Evolutionary conservation across 2,113 vertebrate species (phyloP).

Genomic region (Pachycephala philippinensis): DNA sequence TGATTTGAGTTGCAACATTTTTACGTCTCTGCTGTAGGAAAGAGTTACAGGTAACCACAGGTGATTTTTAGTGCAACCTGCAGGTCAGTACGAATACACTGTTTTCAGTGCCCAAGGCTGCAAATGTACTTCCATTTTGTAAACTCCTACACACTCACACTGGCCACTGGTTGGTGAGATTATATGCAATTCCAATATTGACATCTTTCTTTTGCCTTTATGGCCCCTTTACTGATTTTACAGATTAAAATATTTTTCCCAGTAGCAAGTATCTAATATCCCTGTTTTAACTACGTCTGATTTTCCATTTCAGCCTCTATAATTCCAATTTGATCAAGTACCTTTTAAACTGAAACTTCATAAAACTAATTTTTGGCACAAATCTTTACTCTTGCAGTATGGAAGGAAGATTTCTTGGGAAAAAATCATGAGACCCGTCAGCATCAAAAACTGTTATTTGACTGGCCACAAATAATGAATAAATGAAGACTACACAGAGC

Average conservation of each 20-base stretch:
- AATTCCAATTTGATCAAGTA: neutral
- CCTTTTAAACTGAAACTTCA: neutral
- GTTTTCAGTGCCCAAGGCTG: neutral
- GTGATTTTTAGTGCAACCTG: neutral
- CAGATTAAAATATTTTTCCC: neutral
- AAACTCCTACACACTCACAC: neutral
- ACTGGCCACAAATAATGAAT: neutral
- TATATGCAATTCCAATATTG: neutral
- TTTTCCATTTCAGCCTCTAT: neutral
- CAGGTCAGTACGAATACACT: neutral
- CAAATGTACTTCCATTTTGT: neutral
- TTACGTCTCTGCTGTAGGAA: neutral
- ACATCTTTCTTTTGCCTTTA: neutral
- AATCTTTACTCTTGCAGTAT: neutral
- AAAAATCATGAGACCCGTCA: neutral
- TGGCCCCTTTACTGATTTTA: neutral
- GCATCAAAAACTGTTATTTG: neutral
- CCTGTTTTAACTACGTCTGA: neutral
- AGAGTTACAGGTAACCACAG: neutral
- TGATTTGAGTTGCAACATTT: conserved; percentile 8
- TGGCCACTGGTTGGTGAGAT: neutral
- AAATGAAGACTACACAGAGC: neutral
- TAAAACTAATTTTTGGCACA: neutral
- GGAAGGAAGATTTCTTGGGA: neutral
- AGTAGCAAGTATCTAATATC: neutral